These are phyloP conservation scores for Strigamia crassipes DNA, from an alignment of 2,888 invertebrate species.

Conservation along the genomic window DNA sequence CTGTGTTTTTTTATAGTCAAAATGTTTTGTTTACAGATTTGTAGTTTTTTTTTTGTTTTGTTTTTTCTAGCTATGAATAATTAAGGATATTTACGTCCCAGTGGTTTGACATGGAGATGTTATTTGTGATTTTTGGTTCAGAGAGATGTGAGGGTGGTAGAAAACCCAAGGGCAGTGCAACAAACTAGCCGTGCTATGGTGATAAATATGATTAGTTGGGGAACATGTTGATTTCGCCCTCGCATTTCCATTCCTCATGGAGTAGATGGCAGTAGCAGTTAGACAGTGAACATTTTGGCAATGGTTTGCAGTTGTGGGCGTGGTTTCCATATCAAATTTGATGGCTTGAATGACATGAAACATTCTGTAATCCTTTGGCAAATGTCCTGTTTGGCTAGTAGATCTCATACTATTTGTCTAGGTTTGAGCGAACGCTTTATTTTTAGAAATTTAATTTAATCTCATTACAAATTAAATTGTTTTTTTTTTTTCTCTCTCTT, in stretches of 20 bases:
- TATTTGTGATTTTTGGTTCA: no score
- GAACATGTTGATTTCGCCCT: not conserved
- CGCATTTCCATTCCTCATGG: not conserved
- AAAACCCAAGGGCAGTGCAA: not conserved
- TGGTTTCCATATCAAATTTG: conserved; percentile 35
- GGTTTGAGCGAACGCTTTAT: conserved; percentile 3
- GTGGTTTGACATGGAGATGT: no score
- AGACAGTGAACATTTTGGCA: conserved; percentile 5
- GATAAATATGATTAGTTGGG: not conserved
- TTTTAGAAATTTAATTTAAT: conserved; percentile 8
- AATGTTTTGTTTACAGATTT: no score
- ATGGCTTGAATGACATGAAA: conserved; percentile 28
- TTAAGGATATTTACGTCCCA: no score
- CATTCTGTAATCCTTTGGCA: conserved; percentile 31
- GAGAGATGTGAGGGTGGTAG: not conserved
- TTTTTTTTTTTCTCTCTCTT: not conserved
- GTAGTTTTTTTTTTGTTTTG: no score
- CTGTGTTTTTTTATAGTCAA: no score
- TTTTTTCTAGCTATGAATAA: no score
- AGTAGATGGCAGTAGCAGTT: conserved; percentile 11
- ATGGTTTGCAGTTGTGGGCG: not conserved
- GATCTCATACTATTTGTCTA: conserved; percentile 7
- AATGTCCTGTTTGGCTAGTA: conserved; percentile 26
- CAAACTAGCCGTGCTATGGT: not conserved
- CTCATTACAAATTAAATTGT: not conserved